Evolutionary conservation across 2,888 invertebrate species (phyloP).

Genomic region (Ceramica pisi): DNA sequence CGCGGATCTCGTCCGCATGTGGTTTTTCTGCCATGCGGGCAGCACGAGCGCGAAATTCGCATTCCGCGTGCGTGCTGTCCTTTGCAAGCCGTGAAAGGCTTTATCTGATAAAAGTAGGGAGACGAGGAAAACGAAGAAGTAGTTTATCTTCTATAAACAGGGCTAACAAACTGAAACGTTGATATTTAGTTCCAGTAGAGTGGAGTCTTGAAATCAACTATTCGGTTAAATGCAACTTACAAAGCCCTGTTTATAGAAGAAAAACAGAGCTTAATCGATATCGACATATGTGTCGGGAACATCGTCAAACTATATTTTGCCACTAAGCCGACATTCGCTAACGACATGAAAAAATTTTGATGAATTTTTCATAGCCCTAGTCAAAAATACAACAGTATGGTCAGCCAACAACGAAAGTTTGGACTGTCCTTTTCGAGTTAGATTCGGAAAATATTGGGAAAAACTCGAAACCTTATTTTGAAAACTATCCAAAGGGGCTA

Average conservation of each 20-base stretch:
- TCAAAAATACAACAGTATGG: slow-evolving; percentile 80
- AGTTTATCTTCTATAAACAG: no score
- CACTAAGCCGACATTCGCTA: slow-evolving; percentile 77
- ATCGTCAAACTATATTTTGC: slow-evolving; percentile 71
- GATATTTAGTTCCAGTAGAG: no score
- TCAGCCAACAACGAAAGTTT: slow-evolving; percentile 80
- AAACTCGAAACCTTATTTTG: slow-evolving; percentile 51
- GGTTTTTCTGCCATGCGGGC: no score
- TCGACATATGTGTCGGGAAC: slow-evolving; percentile 67
- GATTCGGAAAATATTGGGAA: slow-evolving; percentile 52
- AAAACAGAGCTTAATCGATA: slow-evolving; percentile 60
- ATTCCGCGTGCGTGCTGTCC: no score
- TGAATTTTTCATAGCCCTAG: slow-evolving; percentile 83
- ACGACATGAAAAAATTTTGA: slow-evolving; percentile 86
- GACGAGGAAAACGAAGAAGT: no score
- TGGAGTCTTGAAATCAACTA: no score
- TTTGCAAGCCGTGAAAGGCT: no score
- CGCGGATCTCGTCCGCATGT: no score
- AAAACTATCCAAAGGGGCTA: slow-evolving; percentile 6
- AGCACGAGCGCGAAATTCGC: no score
- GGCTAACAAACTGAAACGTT: no score
- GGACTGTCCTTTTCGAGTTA: slow-evolving; percentile 65
- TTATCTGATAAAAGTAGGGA: no score
- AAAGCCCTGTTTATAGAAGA: slow-evolving; percentile 40
- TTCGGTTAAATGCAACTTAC: no score